Conservation (phyloP, 2,888 invertebrate genomes). For the Cheilosia vernalis region DNA sequence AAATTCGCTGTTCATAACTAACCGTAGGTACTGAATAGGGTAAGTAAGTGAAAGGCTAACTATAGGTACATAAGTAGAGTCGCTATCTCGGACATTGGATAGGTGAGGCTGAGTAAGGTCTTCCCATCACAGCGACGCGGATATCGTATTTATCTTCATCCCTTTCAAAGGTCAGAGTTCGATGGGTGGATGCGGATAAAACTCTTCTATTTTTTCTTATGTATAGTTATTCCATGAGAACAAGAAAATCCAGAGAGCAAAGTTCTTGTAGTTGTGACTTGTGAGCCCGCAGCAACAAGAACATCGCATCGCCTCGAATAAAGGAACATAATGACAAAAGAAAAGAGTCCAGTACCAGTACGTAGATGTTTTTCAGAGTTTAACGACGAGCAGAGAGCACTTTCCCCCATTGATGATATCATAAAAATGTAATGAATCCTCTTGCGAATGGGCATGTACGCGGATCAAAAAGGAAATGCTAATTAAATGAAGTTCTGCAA, state of each 20-base stretch:
- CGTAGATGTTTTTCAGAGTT: not conserved
- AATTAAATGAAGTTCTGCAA: too few species aligned
- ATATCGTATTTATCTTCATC: constrained; percentile 11
- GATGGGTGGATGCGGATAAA: constrained; percentile 14
- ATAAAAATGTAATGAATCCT: not conserved
- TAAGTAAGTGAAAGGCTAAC: not conserved
- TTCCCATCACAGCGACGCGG: not conserved
- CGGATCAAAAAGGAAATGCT: not conserved
- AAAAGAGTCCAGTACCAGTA: not conserved
- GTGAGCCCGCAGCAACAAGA: constrained; percentile 1
- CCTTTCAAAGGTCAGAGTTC: constrained; percentile 41
- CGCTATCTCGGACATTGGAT: constrained; percentile 20
- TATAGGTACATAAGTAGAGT: not conserved
- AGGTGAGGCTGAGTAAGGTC: not conserved
- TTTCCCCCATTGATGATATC: constrained; percentile 4
- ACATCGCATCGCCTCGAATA: not conserved
- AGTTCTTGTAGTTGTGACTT: not conserved
- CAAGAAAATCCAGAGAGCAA: not conserved
- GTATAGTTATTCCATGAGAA: too few species aligned
- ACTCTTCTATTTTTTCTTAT: too few species aligned
- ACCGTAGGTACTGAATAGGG: not conserved
- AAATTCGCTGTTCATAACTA: too few species aligned
- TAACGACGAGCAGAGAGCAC: not conserved
- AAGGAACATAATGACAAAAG: not conserved
- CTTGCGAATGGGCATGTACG: not conserved